These are phyloP conservation scores for Plectropomus leopardus DNA, from an alignment of 2,113 vertebrate genomes.

Conservation along the genomic window DNA sequence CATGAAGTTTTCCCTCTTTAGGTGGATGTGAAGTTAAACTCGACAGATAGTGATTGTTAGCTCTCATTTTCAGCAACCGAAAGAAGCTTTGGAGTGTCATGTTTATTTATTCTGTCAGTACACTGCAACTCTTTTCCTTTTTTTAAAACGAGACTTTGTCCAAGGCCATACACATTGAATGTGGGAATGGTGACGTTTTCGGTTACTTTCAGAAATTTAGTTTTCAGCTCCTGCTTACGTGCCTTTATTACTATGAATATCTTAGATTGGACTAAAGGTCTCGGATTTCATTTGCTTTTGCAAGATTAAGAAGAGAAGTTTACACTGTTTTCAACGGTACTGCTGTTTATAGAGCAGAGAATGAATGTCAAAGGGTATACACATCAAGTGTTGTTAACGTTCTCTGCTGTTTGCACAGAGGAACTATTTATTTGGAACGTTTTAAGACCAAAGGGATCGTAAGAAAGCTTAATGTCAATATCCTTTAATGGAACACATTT, in stretches of 20 bases:
- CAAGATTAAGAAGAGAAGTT: conserved; percentile 39
- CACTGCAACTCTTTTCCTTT: conserved; percentile 40
- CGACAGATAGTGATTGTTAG: conserved; percentile 49
- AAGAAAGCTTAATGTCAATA: conserved; percentile 34
- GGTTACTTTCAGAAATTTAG: conserved; percentile 27
- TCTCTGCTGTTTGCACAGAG: conserved; percentile 43
- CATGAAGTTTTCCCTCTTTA: neutral
- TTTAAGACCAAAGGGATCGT: conserved; percentile 64
- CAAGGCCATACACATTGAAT: conserved; percentile 29
- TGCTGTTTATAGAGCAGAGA: conserved; percentile 49
- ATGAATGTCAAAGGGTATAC: conserved; percentile 69
- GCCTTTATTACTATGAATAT: conserved; percentile 66
- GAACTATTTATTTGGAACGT: conserved; percentile 25
- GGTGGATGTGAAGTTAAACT: conserved; percentile 44
- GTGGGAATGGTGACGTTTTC: conserved; percentile 40
- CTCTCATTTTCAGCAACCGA: conserved; percentile 21
- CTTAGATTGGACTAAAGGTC: conserved; percentile 13
- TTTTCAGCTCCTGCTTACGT: conserved; percentile 71
- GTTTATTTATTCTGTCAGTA: conserved; percentile 68
- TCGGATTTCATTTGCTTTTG: conserved; percentile 50
- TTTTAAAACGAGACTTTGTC: conserved; percentile 17
- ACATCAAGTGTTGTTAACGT: conserved; percentile 9
- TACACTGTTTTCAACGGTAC: conserved; percentile 23
- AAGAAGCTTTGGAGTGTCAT: conserved; percentile 48
- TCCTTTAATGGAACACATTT: conserved; percentile 38